Evolutionary conservation across 2,113 vertebrate species (phyloP).

Genomic region (cattle (Bos taurus)): ARS-UCD2.0 NC_037340.1:9881001-9881500

Average conservation of each 20-base stretch:
- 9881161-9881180: background rate
- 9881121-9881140: background rate
- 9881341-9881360: background rate
- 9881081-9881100: background rate
- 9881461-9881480: background rate
- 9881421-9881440: background rate
- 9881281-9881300: background rate
- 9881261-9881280: background rate
- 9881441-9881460: background rate
- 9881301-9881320: background rate
- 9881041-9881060: background rate
- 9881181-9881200: background rate
- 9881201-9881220: background rate
- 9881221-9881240: background rate
- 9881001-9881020: background rate
- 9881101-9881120: background rate
- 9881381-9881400: background rate
- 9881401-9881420: background rate
- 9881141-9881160: background rate
- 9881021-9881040: background rate
- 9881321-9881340: background rate
- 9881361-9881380: background rate
- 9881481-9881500: background rate
- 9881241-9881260: background rate
- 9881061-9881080: background rate